Evolutionary conservation across 2,797 vertebrate species (phyloP), one percentile per base, ranked within the genome.

Genomic region (Silurus lanzhouensis): DNA sequence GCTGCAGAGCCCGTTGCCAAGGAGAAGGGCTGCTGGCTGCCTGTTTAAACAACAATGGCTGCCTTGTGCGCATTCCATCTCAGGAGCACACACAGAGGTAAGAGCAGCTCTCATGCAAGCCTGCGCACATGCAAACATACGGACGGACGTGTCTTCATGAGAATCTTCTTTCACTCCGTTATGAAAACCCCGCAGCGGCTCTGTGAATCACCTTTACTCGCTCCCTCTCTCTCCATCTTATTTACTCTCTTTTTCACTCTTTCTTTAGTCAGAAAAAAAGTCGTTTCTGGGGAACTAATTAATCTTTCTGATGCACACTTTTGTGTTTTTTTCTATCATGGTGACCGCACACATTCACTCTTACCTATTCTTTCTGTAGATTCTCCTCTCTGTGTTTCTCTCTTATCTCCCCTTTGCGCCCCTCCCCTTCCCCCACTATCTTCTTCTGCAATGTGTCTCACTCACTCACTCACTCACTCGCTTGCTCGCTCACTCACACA

Each of bases 1-100:
- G 94, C 95, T 93, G 95, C 95, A 94, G 95, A 93, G 91, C 93
- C 93, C 91, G 95, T 95, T 96, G 94, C 95, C 95, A 94, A 94
- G 95, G 94, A 95, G 94, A 95, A 95, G 91, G 93, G 94, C 91
- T 92, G 90, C 90, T 89, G 93, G 94, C 94, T 94, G 94, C 93
- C 94, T 95, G 94, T 95, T 95, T 95, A 94, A 95, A 95, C 95
- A 95, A 96, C 95, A 96, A 95, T 95, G 95, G 94, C 95, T 90
- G 94, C 93, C 94, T 95, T 95, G 94, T 95, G 94, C 95, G 94
- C 94, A 93, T 94, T 95, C 93, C 94, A 94, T 93, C 93, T 94
- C 93, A 93, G 94, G 95, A 94, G 86, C 94, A 93, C 93, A 92
- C 93, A 93, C 93, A 93, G 91, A 93, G 92, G 94, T 94, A 94